Percentiles rank a stretch among this genome's conserved stretches.
These are phyloP conservation scores for Scaptomyza montana DNA, from an alignment of 1,140 invertebrate genomes.

Conservation along the genomic window DNA sequence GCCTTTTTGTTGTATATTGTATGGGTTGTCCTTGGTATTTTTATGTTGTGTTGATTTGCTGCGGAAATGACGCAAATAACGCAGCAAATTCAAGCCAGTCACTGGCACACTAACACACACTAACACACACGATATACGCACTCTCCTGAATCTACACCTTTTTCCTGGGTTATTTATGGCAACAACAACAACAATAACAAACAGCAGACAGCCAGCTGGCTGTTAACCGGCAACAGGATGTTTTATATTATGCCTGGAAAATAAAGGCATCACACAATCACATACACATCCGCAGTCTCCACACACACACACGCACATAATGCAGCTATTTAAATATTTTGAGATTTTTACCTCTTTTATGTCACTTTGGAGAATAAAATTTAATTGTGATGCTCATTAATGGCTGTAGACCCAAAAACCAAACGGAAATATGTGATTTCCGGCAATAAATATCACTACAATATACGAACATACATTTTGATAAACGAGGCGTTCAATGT, in stretches of 20 bases:
- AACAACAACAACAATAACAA: conserved; percentile 34
- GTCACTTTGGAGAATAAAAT: conserved; percentile 66
- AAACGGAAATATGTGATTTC: conserved; percentile 78
- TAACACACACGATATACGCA: conserved; percentile 26
- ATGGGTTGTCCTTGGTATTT: conserved; percentile 58
- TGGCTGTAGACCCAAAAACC: conserved; percentile 32
- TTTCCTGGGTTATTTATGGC: conserved; percentile 63
- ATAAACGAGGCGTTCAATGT: conserved; percentile 3
- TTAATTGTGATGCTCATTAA: conserved; percentile 79
- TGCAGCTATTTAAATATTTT: conserved; percentile 58
- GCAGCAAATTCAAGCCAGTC: conserved; percentile 78
- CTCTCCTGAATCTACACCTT: conserved; percentile 51
- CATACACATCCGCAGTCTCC: conserved; percentile 9
- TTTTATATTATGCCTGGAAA: conserved; percentile 74
- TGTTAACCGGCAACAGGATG: conserved; percentile 71
- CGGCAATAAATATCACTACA: conserved; percentile 70
- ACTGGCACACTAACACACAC: conserved; percentile 40
- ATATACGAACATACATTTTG: conserved; percentile 9
- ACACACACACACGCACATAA: conserved; percentile 31
- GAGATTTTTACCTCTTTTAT: conserved; percentile 55
- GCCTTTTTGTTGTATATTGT: conserved; percentile 23
- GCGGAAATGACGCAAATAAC: conserved; percentile 80
- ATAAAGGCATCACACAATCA: conserved; percentile 48
- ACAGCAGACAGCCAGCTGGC: conserved; percentile 30
- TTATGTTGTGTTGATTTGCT: conserved; percentile 63